Percentiles rank a stretch among this genome's conserved stretches.
Evolutionary conservation across 1,140 invertebrate genomes (phyloP).

Genomic region (Pinna nobilis): DNA sequence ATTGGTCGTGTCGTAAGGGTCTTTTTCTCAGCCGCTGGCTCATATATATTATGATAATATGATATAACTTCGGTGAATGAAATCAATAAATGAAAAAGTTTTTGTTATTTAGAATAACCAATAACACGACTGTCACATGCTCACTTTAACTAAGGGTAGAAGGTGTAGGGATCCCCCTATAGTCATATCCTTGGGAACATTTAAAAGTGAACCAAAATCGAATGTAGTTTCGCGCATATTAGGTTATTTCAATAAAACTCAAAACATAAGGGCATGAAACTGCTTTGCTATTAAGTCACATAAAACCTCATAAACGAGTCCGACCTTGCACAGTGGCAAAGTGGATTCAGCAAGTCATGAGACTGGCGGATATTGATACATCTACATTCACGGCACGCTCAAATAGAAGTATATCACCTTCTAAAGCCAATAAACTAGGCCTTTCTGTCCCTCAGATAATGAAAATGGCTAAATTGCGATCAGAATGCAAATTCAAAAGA

Average conservation of each 20-base stretch:
- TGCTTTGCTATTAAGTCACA: no score
- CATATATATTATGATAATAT: no score
- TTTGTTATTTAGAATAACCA: no score
- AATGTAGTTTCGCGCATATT: background rate
- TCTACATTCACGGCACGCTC: conserved; percentile 4
- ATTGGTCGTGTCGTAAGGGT: no score
- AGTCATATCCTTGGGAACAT: background rate
- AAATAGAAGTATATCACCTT: background rate
- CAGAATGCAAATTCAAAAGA: background rate
- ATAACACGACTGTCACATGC: no score
- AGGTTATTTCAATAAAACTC: background rate
- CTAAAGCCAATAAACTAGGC: no score
- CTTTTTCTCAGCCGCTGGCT: no score
- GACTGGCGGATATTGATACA: background rate
- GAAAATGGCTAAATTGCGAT: background rate
- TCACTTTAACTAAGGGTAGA: background rate
- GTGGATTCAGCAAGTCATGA: background rate
- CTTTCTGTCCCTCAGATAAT: no score
- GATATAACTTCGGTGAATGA: no score
- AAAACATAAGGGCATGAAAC: background rate
- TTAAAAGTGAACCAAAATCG: background rate
- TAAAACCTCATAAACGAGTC: background rate
- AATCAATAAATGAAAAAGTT: no score
- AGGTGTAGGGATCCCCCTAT: background rate
- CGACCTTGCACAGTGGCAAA: background rate